Evolutionary conservation across 2,888 invertebrate species (phyloP).

Genomic region (Acanthopleura granulata): DNA sequence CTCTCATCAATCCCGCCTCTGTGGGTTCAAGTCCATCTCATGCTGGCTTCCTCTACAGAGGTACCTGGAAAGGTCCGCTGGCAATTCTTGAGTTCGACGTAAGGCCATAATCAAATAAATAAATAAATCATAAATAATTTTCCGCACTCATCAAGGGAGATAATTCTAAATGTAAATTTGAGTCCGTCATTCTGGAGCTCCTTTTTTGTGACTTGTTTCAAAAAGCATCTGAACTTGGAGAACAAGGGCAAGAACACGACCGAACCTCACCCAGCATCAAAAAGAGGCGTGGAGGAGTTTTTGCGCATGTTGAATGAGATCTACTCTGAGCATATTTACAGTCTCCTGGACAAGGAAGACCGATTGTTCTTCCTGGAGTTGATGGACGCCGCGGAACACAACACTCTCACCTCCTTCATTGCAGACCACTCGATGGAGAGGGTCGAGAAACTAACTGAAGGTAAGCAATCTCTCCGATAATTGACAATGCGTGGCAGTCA

Average conservation of each 20-base stretch:
- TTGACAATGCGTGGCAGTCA: no score
- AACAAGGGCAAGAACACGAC: not conserved
- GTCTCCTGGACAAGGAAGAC: constrained; percentile 6
- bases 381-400: constrained; percentile 4
- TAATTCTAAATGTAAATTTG: no score
- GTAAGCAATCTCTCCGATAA: not conserved
- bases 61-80: no score
- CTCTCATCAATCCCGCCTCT: no score
- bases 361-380: not conserved
- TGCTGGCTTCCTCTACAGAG: no score
- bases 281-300: not conserved
- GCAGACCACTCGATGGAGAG: constrained; percentile 1
- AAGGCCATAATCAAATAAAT: no score
- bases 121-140: no score
- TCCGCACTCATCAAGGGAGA: no score
- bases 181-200: not conserved
- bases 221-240: not conserved
- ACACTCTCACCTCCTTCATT: not conserved
- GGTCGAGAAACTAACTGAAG: not conserved
- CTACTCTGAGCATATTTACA: not conserved
- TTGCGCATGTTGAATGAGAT: not conserved
- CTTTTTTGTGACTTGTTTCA: not conserved
- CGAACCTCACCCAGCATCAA: not conserved
- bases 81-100: no score
- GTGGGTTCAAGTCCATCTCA: no score